Conservation (phyloP, 1,140 invertebrate genomes). For the Drosophila bocqueti region DNA sequence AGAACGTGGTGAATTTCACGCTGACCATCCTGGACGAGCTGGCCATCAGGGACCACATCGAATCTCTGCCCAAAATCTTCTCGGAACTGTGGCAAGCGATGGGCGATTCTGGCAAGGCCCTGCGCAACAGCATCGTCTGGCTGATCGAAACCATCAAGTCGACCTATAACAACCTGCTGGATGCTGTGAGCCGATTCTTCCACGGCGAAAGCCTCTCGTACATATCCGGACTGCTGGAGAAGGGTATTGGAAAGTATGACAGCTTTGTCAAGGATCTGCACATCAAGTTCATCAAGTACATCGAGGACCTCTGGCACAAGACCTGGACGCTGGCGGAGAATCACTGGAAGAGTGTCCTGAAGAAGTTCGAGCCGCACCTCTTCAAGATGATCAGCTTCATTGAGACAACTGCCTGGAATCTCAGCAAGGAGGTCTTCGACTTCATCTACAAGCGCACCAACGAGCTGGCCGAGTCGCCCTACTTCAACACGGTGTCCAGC, state of each 20-base stretch:
- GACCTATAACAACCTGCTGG: conserved; percentile 89
- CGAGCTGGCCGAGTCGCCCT: conserved; percentile 91
- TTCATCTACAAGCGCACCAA: conserved; percentile 92
- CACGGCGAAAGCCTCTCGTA: conserved; percentile 90
- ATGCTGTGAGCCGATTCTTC: conserved; percentile 88
- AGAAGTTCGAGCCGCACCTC: conserved; percentile 91
- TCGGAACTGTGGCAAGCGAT: conserved; percentile 93
- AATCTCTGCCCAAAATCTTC: conserved; percentile 91
- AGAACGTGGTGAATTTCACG: conserved; percentile 89
- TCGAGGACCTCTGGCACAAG: conserved; percentile 90
- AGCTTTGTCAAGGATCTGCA: conserved; percentile 91
- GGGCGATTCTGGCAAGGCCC: conserved; percentile 92
- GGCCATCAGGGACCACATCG: conserved; percentile 91
- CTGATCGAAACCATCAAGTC: conserved; percentile 90
- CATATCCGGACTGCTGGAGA: conserved; percentile 88
- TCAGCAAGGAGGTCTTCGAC: conserved; percentile 90
- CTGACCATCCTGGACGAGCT: conserved; percentile 91
- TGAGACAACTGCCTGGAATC: conserved; percentile 90
- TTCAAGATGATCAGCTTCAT: conserved; percentile 91
- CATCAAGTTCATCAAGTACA: conserved; percentile 90
- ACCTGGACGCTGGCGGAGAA: conserved; percentile 87
- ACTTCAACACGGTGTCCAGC: conserved; percentile 91
- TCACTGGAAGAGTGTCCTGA: conserved; percentile 90
- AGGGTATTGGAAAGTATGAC: conserved; percentile 90
- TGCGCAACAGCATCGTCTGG: conserved; percentile 90